These are phyloP conservation scores for Eupleurogrammus muticus DNA, from an alignment of 2,797 vertebrate species.

Conservation along the genomic window DNA sequence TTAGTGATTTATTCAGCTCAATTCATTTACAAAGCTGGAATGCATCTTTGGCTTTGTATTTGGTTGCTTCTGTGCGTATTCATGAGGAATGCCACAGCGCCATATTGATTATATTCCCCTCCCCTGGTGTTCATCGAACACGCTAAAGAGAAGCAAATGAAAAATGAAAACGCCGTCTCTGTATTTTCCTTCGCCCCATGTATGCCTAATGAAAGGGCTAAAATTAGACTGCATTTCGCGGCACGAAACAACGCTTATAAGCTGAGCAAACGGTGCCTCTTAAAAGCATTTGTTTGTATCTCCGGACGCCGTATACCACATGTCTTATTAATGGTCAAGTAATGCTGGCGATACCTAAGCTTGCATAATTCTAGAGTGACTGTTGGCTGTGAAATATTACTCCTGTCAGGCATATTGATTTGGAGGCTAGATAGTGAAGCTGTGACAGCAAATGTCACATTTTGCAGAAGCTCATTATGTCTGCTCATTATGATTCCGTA, in stretches of 20 bases:
- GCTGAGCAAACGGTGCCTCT: conserved; percentile 46
- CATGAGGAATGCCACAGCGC: conserved; percentile 80
- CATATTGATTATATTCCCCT: conserved; percentile 82
- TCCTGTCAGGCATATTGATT: conserved; percentile 60
- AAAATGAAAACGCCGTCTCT: conserved; percentile 78
- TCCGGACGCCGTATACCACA: conserved; percentile 30
- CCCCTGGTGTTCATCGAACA: conserved; percentile 76
- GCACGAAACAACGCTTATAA: conserved; percentile 61
- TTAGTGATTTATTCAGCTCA: conserved; percentile 69
- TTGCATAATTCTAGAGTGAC: conserved; percentile 52
- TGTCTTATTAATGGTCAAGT: conserved; percentile 66
- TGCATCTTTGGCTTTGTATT: conserved; percentile 53
- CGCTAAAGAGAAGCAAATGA: conserved; percentile 81
- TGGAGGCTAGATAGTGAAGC: conserved; percentile 37
- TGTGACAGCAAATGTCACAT: conserved; percentile 62
- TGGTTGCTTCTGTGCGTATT: conserved; percentile 66
- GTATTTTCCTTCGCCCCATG: conserved; percentile 49
- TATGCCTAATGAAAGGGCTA: conserved; percentile 76
- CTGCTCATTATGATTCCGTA: conserved; percentile 36
- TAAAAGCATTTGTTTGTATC: conserved; percentile 74
- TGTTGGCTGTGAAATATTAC: conserved; percentile 47
- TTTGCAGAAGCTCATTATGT: conserved; percentile 38
- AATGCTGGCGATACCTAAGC: conserved; percentile 46
- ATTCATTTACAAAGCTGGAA: conserved; percentile 55
- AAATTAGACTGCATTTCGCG: conserved; percentile 73